Conservation (phyloP, 2,113 vertebrate species). For the Neodon shergylaensis region DNA sequence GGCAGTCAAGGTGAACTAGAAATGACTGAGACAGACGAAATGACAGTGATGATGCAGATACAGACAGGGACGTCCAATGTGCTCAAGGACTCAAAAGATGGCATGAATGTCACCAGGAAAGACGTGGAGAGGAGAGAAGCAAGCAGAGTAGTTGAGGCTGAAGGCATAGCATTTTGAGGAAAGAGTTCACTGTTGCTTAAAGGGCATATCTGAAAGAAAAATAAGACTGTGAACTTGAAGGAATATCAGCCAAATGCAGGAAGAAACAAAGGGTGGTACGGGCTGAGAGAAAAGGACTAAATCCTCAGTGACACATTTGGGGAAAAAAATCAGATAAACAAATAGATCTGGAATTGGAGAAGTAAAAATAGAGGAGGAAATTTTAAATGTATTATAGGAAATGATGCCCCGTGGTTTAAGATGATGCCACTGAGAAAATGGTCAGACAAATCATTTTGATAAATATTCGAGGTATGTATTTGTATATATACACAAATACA, state of each 20-base stretch:
- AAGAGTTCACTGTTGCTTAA: background rate
- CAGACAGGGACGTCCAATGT: too few relatives aligned
- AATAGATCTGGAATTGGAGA: too few relatives aligned
- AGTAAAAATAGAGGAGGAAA: background rate
- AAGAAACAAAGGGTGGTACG: background rate
- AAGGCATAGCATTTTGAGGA: background rate
- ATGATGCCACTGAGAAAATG: background rate
- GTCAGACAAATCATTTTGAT: background rate
- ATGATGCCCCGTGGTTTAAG: background rate
- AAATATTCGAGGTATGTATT: background rate
- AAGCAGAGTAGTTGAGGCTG: background rate
- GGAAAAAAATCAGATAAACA: background rate
- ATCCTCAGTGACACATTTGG: background rate
- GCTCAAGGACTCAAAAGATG: background rate
- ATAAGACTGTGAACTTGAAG: background rate
- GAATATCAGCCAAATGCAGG: background rate
- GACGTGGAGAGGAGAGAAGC: too few relatives aligned
- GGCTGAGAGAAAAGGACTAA: background rate
- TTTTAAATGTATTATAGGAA: background rate
- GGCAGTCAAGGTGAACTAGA: too few relatives aligned
- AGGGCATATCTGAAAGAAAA: background rate
- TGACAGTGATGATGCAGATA: background rate
- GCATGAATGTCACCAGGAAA: background rate
- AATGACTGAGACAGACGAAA: too few relatives aligned
- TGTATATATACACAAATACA: background rate